Evolutionary conservation across 1,140 invertebrate species (phyloP).

Genomic region (Papilio xuthus): DNA sequence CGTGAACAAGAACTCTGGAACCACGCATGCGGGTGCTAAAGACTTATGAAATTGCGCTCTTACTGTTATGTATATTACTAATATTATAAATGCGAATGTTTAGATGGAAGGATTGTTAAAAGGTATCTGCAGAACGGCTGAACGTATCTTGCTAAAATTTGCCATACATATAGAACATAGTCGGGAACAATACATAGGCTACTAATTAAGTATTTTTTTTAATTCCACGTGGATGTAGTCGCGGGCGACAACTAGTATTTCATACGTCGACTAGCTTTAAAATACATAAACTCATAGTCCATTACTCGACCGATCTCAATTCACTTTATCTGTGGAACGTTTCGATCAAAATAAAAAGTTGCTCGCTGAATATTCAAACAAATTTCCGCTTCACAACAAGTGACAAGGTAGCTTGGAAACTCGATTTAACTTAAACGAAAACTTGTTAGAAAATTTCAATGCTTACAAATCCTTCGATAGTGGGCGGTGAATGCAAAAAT

Average conservation of each 20-base stretch:
- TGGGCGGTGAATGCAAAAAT: neutral
- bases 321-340: conserved; percentile 8
- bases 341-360: conserved; percentile 32
- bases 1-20: too few relatives aligned
- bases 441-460: conserved; percentile 32
- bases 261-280: neutral
- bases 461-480: conserved; percentile 8
- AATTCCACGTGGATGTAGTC: too few relatives aligned
- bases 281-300: neutral
- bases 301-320: neutral
- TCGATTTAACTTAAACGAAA: conserved; percentile 33
- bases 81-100: too few relatives aligned
- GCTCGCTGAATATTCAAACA: conserved; percentile 30
- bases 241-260: neutral
- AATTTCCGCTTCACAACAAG: conserved; percentile 23
- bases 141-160: too few relatives aligned
- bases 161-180: too few relatives aligned
- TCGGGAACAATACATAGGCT: too few relatives aligned
- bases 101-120: too few relatives aligned
- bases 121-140: too few relatives aligned
- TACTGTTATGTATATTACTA: too few relatives aligned
- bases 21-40: too few relatives aligned
- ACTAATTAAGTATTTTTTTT: too few relatives aligned
- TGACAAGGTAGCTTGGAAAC: conserved; percentile 20
- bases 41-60: too few relatives aligned